Evolutionary conservation across 2,797 vertebrate species (phyloP), one percentile per base, ranked within the genome.

Genomic region (Syndactyla subalaris): DNA sequence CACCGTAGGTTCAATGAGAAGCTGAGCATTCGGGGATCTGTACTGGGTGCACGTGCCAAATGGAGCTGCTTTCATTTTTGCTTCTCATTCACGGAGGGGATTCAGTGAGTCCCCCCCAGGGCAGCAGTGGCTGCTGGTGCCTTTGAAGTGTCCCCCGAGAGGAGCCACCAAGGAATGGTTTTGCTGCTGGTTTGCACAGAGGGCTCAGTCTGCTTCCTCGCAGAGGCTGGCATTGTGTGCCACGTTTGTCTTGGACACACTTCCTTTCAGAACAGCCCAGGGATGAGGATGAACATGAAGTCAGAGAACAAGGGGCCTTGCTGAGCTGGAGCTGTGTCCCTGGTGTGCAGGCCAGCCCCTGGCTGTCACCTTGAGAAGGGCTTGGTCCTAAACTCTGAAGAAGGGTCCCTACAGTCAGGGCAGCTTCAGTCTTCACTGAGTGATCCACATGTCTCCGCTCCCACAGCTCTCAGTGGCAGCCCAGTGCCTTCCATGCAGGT

Each of bases 1-100:
- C 29, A 94, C 94, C 84, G 86, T 38, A 39, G 97, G 97, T 98
- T 98, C 97, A 96, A 94, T 97, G 83, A 72, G 14, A 80, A 96
- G 95, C 92, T 73, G 87, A 97, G 96, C 84, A 63, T 96, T 96
- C 80, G 45, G 96, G 96, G 97, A 97, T 97, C 97, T 96, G 97
- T 93, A 96, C 72, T 97, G 94, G 75, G 63, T 72, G 79, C 88
- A 91, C 43, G 58, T 97, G 97, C 97, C 97, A 98, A 95, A 85
- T 89, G 45, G n/a, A 87, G 93, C 94, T 59, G 87, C 75, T 86
- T 89, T 93, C 18, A 65, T 92, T 91, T 91, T 85, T 76, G 21
- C 87, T 94, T 93, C 93, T 77, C 63, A 83, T 96, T 94, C 95
- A 88, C 16, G 32, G 89, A 90, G 55, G 89, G 82, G 82, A 93